Evolutionary conservation across 30 jellyfish, hydroid and myxozoan species (phyloP), one percentile per base, ranked within the genome.

Genomic region (Aurelia sp.): DNA sequence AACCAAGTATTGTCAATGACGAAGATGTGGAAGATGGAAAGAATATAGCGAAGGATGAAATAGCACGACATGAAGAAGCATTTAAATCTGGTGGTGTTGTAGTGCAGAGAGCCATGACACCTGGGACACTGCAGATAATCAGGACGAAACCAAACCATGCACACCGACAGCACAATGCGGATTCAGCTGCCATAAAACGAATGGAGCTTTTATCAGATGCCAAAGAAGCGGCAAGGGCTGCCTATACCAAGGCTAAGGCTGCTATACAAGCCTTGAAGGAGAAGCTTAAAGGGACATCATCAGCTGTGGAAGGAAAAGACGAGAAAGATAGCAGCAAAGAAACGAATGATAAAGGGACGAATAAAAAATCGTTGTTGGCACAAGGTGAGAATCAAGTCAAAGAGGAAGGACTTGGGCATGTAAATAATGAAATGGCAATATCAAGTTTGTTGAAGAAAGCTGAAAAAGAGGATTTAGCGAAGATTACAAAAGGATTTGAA

Each of bases 321-420:
- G 52, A 30, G 81, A 62, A 27, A 62, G 65, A 44, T 4, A 18
- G 40, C 71, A 55, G 17, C 15, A 52, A 48, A 11, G 95, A 76
- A 66, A 86, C 95, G 13, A 86, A 66, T 63, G 95, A 75, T 33
- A 16, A 66, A 33, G 89, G 89, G 3, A 73, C 86, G 13, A 84
- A 64, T 58, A 84, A 84, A n/a, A 84, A 84, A 20, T 71, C 86
- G 30, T 2, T 59, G 73, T 30, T 84, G 35, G 78, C 87, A 13
- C 77, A 76, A 62, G 69, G 72, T 4, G 76, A 62, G 31, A 76
- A 72, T 55, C 75, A 30, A 30, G 82, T 84, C 13, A 63, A 74
- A 60, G 93, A 69, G 13, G 86, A 84, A 64, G 47, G 79, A 11
- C 93, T 84, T n/a, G 93, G 93, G 16, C 93, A 84, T 48, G 93